Base-by-base conservation (phyloP, 2,888 invertebrate species). In the Agriopis aurantiaria region DNA sequence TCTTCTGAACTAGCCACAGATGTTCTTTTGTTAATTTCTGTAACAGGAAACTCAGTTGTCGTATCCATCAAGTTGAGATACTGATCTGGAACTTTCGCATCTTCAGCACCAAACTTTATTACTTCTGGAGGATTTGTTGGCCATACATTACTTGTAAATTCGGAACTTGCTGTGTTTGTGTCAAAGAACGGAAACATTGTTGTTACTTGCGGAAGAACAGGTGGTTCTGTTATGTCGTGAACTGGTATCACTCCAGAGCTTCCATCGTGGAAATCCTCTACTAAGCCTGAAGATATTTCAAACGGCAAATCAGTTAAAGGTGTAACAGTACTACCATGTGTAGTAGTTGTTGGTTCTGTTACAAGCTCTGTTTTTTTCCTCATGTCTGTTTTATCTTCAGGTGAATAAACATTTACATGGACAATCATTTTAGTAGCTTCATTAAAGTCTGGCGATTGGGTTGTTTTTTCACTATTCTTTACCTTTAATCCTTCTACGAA, bases 381-480 rank as follows among this genome's bases (percentile, higher is more conserved):
- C 8, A 62, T 61, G 46, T 69, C 73, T 23, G 69, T 73, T 66
- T 81, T 80, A 69, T 85, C 75, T 52, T 82, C 77, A 56, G 83
- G 70, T 64, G 95, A 95, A 80, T 95, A 96, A 9, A 96, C 87
- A 86, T 96, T 96, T n/a, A 96, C 86, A 71, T 96, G 96, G 7
- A 96, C 93, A 77, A 96, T 91, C 91, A 96, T 95, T 80, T 96
- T 96, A 52, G 95, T 93, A 78, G 74, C 90, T 8, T 77, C 74
- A 12, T 79, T 78, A 3, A 77, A 68, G 65, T 80, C 75, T 63
- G 73, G 46, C 9, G 68, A 45, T 73, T 66, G 73, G 11, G 66
- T 77, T 0, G 63, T 64, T n/a, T 71, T 58, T 58, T 75, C 71
- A 17, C 14, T 46, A n/a, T 59, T 49, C 8, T n/a, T 59, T 45